Evolutionary conservation across 2,888 invertebrate genomes (phyloP).

Genomic region (Clostera curtula): DNA sequence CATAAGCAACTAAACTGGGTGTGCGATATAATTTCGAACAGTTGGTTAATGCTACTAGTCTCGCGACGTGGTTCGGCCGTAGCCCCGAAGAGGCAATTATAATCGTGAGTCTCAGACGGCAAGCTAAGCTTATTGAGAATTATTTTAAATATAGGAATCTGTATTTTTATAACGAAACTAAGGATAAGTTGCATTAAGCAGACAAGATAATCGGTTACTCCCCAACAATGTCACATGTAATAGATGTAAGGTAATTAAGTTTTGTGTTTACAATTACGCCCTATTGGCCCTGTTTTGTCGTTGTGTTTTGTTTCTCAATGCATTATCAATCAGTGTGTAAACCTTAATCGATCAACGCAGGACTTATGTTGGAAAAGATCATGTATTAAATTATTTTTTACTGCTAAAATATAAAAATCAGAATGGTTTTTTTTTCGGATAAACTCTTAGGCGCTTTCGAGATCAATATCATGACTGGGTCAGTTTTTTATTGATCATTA

Average conservation of each 20-base stretch:
- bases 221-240: constrained; percentile 37
- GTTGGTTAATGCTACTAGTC: no score
- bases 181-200: constrained; percentile 48
- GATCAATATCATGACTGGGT: no score
- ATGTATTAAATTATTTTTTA: no score
- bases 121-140: constrained; percentile 65
- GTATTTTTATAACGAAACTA: constrained; percentile 68
- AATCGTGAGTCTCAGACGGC: constrained; percentile 62
- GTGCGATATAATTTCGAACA: constrained; percentile 2
- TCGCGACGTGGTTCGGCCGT: no score
- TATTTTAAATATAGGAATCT: constrained; percentile 64
- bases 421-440: no score
- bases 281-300: constrained; percentile 48
- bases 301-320: constrained; percentile 21
- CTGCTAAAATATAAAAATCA: no score
- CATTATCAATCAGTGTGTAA: not conserved
- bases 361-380: no score
- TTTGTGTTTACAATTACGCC: constrained; percentile 37
- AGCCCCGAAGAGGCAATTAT: constrained; percentile 64
- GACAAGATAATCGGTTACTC: constrained; percentile 39
- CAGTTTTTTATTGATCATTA: no score
- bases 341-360: no score
- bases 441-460: no score
- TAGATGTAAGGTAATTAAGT: constrained; percentile 35
- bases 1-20: not conserved